Percentiles rank a stretch among this genome's conserved stretches.
Conservation (phyloP, 2,113 vertebrate species). For the Dolichallabes microphthalmus region DNA sequence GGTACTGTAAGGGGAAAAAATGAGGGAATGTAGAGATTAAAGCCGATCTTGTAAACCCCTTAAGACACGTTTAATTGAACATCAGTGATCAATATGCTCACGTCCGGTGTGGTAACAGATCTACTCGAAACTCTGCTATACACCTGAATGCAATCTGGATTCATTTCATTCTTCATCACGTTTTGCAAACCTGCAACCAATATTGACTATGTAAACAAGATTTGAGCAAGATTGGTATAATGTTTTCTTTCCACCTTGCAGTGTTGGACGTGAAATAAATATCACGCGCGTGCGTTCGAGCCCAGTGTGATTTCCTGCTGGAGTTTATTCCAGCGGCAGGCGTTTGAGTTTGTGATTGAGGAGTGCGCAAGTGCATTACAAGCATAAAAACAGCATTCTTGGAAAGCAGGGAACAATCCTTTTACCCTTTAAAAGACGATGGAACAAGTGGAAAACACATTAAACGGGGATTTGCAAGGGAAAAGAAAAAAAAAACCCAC, state of each 20-base stretch:
- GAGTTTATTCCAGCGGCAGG: slow-evolving; percentile 3
- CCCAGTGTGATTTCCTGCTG: slow-evolving; percentile 18
- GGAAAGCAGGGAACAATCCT: slow-evolving; percentile 15
- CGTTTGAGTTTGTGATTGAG: slow-evolving; percentile 4
- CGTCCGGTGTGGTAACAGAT: slow-evolving; percentile 19
- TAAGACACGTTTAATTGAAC: slow-evolving; percentile 44
- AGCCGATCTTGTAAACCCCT: slow-evolving; percentile 33
- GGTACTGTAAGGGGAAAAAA: not conserved
- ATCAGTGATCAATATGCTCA: slow-evolving; percentile 44
- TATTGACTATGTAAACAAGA: slow-evolving; percentile 39
- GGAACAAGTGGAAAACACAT: slow-evolving; percentile 26
- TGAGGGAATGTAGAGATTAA: slow-evolving; percentile 16
- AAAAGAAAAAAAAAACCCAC: not conserved
- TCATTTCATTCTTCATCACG: slow-evolving; percentile 11
- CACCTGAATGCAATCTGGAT: slow-evolving; percentile 2
- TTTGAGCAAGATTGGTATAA: slow-evolving; percentile 31
- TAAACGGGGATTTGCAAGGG: slow-evolving; percentile 15
- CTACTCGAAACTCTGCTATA: not conserved
- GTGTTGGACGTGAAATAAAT: slow-evolving; percentile 49
- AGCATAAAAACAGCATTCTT: not conserved
- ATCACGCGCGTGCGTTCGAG: not conserved
- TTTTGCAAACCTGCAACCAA: slow-evolving; percentile 37
- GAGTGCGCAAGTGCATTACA: not conserved
- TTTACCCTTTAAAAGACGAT: slow-evolving; percentile 28
- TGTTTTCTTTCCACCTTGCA: not conserved